Evolutionary conservation across 2,888 invertebrate species (phyloP).

Genomic region (Cephonodes hylas): DNA sequence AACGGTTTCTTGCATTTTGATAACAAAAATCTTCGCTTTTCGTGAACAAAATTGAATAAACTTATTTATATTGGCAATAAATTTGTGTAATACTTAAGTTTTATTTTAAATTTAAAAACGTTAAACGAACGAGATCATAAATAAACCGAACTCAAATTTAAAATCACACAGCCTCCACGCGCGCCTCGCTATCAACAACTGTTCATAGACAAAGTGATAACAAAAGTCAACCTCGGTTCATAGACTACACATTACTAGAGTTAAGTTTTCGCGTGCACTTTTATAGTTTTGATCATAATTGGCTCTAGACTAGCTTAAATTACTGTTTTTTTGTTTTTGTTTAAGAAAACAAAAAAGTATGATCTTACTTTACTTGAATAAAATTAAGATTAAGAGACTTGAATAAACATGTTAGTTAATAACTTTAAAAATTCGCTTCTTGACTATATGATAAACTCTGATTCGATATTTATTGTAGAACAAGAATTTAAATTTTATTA

Average conservation of each 20-base stretch:
- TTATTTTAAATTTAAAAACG: conserved; percentile 22
- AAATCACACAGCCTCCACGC: conserved; percentile 50
- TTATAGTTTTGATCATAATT: too few relatives aligned
- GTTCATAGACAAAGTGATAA: conserved; percentile 28
- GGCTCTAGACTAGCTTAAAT: too few relatives aligned
- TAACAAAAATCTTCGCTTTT: neutral
- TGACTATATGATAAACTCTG: too few relatives aligned
- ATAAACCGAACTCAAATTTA: conserved; percentile 54
- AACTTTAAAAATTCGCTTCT: too few relatives aligned
- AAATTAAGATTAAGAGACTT: too few relatives aligned
- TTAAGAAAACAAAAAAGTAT: too few relatives aligned
- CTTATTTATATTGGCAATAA: neutral
- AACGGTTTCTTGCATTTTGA: conserved; percentile 78
- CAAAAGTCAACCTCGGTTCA: conserved; percentile 12
- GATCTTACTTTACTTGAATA: too few relatives aligned
- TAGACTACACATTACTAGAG: neutral
- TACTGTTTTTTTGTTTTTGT: too few relatives aligned
- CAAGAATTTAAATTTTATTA: too few relatives aligned
- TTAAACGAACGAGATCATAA: conserved; percentile 33
- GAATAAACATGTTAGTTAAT: too few relatives aligned
- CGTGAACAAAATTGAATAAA: neutral
- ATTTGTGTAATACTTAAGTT: conserved; percentile 6
- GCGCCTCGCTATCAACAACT: conserved; percentile 53
- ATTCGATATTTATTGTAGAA: too few relatives aligned
- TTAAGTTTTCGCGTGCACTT: neutral